Base-by-base conservation (phyloP, 2,888 invertebrate species). In the Phortica magna region DNA sequence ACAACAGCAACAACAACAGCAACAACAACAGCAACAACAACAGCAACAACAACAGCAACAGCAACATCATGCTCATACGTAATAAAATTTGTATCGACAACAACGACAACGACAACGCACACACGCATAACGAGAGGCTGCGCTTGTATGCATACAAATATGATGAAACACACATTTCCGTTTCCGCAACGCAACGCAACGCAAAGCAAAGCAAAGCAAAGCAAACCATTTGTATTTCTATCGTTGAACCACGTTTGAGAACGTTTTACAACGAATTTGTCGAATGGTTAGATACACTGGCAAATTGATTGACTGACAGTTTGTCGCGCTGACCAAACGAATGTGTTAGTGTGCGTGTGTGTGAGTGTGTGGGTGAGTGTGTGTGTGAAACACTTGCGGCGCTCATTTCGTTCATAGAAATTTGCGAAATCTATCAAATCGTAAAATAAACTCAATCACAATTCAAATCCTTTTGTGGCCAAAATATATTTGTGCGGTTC, bases 111-210 rank as follows among this genome's bases (percentile, higher is more conserved):
- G 73, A 61, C 71, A 43, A 39, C 42, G 55, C 82, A 78, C 77
- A 71, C 75, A 64, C 79, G 78, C 82, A 85, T 83, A 86, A 79
- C 9, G 48, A 9, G 7, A 31, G 31, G 31, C 31, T 31, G 31
- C 48, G 48, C 48, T 48, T 14, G 14, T 48, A 48, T 48, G 48
- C 48, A 48, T 48, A 48, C 48, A 48, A 48, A 48, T 48, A 48
- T 48, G 48, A 48, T 48, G 48, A 48, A 88, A 85, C 83, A 76
- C 80, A 86, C 71, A 88, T 88, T 87, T 85, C 85, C 85, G 87
- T 75, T 87, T 79, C 79, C 76, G 80, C 77, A 83, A 84, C 85
- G 80, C 82, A 67, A n/a, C 39, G 77, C 19, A 31, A 31, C 31
- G 31, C n/a, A 41, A 67, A 14, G 6, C 3, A 31, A 42, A 67